These are phyloP conservation scores for Falco cherrug DNA, from an alignment of 2,797 vertebrate species.

Conservation along the genomic window DNA sequence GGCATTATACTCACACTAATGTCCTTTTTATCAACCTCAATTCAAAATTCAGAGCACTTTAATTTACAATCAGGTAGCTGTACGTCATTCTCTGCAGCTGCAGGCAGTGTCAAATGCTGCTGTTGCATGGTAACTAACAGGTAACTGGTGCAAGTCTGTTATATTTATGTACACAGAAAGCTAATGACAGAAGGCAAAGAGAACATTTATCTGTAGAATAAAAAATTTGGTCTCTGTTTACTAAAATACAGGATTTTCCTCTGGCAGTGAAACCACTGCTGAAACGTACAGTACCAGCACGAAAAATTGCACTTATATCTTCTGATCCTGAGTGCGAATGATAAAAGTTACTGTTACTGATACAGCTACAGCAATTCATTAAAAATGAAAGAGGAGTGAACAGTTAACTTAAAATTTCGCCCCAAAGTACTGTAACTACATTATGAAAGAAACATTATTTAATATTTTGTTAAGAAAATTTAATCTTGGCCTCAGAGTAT, in stretches of 20 bases:
- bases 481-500: not conserved
- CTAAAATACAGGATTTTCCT: not conserved
- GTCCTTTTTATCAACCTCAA: constrained; percentile 9
- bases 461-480: not conserved
- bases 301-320: not conserved
- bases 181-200: not conserved
- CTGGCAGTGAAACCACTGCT: not conserved
- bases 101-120: not conserved
- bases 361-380: not conserved
- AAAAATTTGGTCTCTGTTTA: not conserved
- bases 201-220: not conserved
- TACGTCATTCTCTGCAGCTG: constrained; percentile 8
- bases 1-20: not conserved
- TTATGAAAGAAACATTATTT: not conserved
- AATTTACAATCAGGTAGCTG: constrained; percentile 45
- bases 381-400: not conserved
- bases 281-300: not conserved
- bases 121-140: constrained; percentile 78
- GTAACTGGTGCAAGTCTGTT: constrained; percentile 36
- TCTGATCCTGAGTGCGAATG: not conserved
- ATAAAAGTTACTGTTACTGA: not conserved
- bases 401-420: not conserved
- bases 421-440: not conserved
- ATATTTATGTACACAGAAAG: not conserved
- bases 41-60: constrained; percentile 59